Percentiles rank a stretch among this genome's conserved stretches.
phyloP scores from a whole-genome alignment of 2,888 invertebrate genomes.

The Meta bourneti region DNA sequence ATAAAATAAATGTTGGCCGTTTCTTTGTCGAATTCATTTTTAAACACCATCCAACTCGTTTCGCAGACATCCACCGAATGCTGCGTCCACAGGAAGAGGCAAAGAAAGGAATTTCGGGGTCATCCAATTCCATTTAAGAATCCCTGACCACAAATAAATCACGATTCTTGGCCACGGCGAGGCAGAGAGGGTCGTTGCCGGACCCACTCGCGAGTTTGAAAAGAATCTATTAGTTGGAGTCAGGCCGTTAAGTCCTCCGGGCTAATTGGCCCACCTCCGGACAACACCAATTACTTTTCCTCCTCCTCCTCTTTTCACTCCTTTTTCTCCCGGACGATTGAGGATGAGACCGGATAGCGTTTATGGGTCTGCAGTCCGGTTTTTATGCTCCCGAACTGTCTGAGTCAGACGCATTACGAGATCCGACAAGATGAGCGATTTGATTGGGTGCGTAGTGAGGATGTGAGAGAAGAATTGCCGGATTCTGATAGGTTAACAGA shows the following conservation, averaged over 20 bases:
- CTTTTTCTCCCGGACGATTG: background rate
- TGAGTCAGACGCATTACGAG: background rate
- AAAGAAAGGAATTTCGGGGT: too few relatives aligned
- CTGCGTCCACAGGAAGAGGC: too few relatives aligned
- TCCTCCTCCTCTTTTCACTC: background rate
- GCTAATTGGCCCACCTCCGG: constrained; percentile 57
- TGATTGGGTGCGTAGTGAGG: background rate
- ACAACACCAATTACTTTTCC: constrained; percentile 68
- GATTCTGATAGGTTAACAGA: background rate
- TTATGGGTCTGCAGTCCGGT: too few relatives aligned
- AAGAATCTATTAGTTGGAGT: constrained; percentile 65
- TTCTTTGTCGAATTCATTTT: too few relatives aligned
- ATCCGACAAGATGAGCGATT: background rate
- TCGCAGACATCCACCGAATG: too few relatives aligned
- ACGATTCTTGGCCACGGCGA: background rate
- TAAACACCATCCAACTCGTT: too few relatives aligned
- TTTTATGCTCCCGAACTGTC: too few relatives aligned
- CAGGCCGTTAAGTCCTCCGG: constrained; percentile 59
- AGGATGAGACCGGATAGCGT: too few relatives aligned
- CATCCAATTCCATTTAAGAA: constrained; percentile 42
- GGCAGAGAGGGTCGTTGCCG: background rate
- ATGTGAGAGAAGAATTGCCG: background rate
- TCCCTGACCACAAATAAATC: constrained; percentile 48
- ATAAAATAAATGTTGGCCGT: too few relatives aligned
- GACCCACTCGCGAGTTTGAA: constrained; percentile 32